Conservation (phyloP, 2,113 vertebrate species). For the Mirounga angustirostris region DNA sequence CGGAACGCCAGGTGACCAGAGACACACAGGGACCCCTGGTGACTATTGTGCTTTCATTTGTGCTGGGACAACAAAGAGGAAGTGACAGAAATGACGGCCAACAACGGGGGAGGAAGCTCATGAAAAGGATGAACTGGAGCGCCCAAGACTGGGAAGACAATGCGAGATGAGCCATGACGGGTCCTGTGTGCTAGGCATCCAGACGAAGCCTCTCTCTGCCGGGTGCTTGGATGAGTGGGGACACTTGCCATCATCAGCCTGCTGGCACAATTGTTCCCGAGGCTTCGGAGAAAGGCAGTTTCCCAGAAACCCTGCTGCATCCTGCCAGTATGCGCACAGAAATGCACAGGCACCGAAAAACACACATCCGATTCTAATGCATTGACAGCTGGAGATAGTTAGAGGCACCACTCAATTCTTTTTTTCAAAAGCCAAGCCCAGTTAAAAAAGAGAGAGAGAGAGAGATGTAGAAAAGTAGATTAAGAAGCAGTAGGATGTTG, state of each 20-base stretch:
- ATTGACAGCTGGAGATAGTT: neutral
- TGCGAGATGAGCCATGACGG: neutral
- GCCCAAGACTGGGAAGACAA: neutral
- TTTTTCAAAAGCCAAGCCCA: neutral
- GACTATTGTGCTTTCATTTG: neutral
- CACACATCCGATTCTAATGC: neutral
- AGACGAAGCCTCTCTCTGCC: neutral
- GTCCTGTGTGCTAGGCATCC: accelerated
- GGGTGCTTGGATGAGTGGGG: neutral
- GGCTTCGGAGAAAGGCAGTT: neutral
- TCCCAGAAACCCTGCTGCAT: neutral
- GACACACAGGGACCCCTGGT: slow-evolving; percentile 3
- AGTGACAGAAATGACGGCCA: slow-evolving; percentile 39
- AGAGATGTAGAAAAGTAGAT: neutral
- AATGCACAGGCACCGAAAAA: accelerated
- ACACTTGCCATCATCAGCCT: no score
- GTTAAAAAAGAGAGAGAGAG: neutral
- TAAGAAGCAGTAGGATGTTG: neutral
- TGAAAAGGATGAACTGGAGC: neutral
- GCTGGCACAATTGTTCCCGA: neutral
- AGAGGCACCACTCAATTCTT: neutral
- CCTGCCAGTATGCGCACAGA: neutral
- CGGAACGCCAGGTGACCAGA: neutral
- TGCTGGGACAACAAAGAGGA: slow-evolving; percentile 50
- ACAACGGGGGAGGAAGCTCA: neutral